These are phyloP conservation scores for Artemia sp. DNA, from an alignment of 2,888 invertebrate species.

Conservation along the genomic window DNA sequence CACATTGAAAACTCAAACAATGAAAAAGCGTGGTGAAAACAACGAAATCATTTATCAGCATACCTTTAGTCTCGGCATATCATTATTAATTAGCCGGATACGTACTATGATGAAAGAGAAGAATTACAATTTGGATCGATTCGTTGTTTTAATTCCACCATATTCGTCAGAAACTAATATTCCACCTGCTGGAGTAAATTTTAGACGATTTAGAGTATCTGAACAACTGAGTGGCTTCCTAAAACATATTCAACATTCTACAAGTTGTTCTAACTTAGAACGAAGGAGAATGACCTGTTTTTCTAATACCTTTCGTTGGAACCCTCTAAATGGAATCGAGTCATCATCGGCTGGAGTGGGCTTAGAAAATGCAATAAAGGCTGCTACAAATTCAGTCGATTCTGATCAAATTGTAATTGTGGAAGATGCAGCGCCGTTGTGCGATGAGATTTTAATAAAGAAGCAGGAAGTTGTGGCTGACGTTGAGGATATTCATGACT, in stretches of 20 bases:
- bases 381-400: not conserved
- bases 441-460: not conserved
- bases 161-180: slow-evolving; percentile 8
- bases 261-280: not conserved
- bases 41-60: slow-evolving; percentile 10
- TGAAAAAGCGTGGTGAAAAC: slow-evolving; percentile 13
- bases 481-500: slow-evolving; percentile 2
- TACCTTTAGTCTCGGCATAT: not conserved
- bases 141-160: slow-evolving; percentile 1
- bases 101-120: slow-evolving; percentile 10
- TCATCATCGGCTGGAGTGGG: not conserved
- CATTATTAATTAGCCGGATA: not conserved
- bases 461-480: slow-evolving; percentile 8
- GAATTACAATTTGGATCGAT: not conserved
- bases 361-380: not conserved
- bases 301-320: not conserved
- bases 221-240: not conserved
- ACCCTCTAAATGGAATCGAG: not conserved
- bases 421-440: not conserved
- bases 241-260: slow-evolving; percentile 3
- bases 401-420: not conserved
- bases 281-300: not conserved
- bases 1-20: not conserved
- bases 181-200: slow-evolving; percentile 5
- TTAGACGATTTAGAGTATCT: not conserved